phyloP scores from a whole-genome alignment of 2,113 vertebrate species.

The Thunnus thynnus region DNA sequence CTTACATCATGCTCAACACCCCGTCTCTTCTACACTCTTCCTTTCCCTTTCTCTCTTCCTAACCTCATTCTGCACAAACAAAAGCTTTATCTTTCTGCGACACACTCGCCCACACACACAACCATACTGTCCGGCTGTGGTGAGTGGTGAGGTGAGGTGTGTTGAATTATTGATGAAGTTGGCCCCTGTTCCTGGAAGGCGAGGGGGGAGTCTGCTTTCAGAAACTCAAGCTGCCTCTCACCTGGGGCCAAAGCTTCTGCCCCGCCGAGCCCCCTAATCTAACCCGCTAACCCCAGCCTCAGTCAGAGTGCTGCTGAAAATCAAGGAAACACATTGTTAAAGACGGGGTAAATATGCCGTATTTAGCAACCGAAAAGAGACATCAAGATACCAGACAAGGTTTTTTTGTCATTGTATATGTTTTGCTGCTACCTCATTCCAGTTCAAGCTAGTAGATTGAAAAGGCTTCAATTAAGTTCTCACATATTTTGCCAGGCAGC shows the following conservation, averaged over 20 bases:
- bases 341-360: constrained; percentile 2
- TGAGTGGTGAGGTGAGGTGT: constrained; percentile 78
- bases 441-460: background rate
- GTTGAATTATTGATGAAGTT: constrained; percentile 86
- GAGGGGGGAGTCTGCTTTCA: constrained; percentile 83
- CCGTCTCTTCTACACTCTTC: background rate
- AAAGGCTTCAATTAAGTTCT: background rate
- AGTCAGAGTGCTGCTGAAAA: constrained; percentile 45
- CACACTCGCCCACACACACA: constrained; percentile 64
- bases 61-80: constrained; percentile 61
- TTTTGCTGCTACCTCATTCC: background rate
- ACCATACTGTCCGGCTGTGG: constrained; percentile 58
- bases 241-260: constrained; percentile 70
- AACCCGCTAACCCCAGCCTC: constrained; percentile 50
- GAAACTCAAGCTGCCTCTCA: constrained; percentile 83
- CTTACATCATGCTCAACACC: background rate
- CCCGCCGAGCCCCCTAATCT: constrained; percentile 59
- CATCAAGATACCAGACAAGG: background rate
- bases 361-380: constrained; percentile 9
- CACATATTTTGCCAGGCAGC: background rate
- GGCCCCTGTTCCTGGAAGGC: constrained; percentile 83
- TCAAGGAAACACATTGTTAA: constrained; percentile 31
- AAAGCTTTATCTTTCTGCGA: constrained; percentile 67
- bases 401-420: background rate
- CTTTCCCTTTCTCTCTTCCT: constrained; percentile 24